Conservation (phyloP, 2,797 vertebrate genomes). For the Eulemur mongoz region DNA sequence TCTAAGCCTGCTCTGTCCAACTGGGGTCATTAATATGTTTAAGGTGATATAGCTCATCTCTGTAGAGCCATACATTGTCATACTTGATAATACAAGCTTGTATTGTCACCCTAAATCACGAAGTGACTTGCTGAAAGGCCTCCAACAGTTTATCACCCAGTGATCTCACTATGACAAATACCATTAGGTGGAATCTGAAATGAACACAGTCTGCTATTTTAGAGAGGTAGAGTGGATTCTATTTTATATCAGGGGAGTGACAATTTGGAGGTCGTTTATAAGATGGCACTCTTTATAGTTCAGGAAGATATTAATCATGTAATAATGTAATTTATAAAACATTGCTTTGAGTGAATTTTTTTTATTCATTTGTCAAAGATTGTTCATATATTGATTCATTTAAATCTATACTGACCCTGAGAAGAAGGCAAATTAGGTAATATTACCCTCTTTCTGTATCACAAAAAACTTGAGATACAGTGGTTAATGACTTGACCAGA, state of each 20-base stretch:
- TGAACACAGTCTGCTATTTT: background rate
- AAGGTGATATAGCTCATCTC: background rate
- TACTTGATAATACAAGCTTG: background rate
- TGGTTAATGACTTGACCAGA: background rate
- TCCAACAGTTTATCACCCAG: background rate
- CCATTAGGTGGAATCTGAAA: background rate
- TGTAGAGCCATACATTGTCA: accelerated
- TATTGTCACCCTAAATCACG: background rate
- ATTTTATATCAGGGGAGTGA: background rate
- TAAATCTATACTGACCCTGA: background rate
- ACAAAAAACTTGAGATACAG: background rate
- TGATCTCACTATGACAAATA: background rate
- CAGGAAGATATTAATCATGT: background rate
- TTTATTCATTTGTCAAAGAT: background rate
- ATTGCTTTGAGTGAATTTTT: background rate
- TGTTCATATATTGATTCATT: background rate
- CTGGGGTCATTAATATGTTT: background rate
- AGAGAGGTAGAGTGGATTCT: background rate
- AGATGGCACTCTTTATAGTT: background rate
- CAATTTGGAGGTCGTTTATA: background rate
- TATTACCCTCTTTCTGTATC: background rate
- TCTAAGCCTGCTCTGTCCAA: background rate
- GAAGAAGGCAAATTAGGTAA: background rate
- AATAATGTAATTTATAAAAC: background rate
- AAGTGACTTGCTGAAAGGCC: background rate